These are phyloP conservation scores for Rhopalosiphum maidis DNA, from an alignment of 1,140 invertebrate species.

Conservation along the genomic window DNA sequence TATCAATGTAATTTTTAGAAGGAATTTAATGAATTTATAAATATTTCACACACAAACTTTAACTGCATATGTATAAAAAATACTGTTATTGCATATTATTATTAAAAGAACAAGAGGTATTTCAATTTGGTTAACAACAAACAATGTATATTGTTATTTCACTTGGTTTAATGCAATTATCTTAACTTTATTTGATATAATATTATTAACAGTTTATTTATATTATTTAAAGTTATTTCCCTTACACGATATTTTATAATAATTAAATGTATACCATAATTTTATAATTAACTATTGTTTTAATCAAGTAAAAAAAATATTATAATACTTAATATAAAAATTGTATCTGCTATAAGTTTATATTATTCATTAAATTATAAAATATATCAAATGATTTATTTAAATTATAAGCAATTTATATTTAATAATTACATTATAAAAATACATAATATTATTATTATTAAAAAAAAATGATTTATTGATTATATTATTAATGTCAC, in stretches of 20 bases:
- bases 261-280: not conserved
- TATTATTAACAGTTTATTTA: not conserved
- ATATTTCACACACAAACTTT: not conserved
- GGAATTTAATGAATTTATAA: not conserved
- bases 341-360: too few species aligned
- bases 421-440: too few species aligned
- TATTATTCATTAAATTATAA: too few species aligned
- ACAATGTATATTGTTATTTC: not conserved
- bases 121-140: not conserved
- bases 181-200: not conserved
- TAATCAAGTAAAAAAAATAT: not conserved
- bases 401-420: not conserved
- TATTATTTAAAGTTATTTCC: too few species aligned
- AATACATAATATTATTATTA: not conserved
- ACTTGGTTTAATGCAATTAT: not conserved
- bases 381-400: too few species aligned
- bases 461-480: not conserved
- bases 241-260: not conserved
- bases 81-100: not conserved
- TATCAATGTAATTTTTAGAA: not conserved
- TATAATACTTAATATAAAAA: too few species aligned
- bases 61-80: not conserved
- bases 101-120: not conserved
- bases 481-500: not conserved
- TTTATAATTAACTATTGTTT: not conserved